Percentiles rank a stretch among this genome's conserved stretches.
These are phyloP conservation scores for Carposina sasakii DNA, from an alignment of 1,140 invertebrate species.

Conservation along the genomic window DNA sequence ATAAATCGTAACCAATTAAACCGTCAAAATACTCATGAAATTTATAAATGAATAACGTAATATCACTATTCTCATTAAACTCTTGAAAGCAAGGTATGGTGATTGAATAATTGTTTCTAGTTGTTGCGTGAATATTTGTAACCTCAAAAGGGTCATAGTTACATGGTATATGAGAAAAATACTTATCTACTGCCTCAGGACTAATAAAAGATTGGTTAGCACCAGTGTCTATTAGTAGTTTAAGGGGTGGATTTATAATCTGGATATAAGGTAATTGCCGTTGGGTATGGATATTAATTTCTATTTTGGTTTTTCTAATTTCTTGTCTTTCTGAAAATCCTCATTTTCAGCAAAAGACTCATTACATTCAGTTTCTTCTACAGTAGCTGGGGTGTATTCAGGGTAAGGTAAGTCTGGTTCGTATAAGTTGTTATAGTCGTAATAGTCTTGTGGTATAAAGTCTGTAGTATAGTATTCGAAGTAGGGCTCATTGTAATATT, in stretches of 20 bases:
- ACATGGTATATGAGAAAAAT: neutral
- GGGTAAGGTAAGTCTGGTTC: too few species aligned
- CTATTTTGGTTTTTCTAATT: neutral
- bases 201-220: slow-evolving; percentile 1
- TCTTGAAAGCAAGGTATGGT: neutral
- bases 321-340: neutral
- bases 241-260: neutral
- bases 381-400: too few species aligned
- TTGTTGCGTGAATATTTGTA: neutral
- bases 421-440: too few species aligned
- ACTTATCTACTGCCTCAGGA: neutral
- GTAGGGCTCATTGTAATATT: too few species aligned
- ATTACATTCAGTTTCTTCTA: too few species aligned
- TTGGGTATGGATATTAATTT: neutral
- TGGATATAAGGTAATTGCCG: slow-evolving; percentile 1
- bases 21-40: slow-evolving; percentile 3
- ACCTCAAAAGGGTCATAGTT: slow-evolving; percentile 1
- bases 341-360: too few species aligned
- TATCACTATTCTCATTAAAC: neutral
- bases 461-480: too few species aligned
- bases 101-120: neutral
- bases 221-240: slow-evolving; percentile 4
- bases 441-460: too few species aligned
- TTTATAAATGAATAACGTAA: neutral
- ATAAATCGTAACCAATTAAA: neutral